Evolutionary conservation across 2,888 invertebrate species (phyloP).

Genomic region (Drosophila rellima): DNA sequence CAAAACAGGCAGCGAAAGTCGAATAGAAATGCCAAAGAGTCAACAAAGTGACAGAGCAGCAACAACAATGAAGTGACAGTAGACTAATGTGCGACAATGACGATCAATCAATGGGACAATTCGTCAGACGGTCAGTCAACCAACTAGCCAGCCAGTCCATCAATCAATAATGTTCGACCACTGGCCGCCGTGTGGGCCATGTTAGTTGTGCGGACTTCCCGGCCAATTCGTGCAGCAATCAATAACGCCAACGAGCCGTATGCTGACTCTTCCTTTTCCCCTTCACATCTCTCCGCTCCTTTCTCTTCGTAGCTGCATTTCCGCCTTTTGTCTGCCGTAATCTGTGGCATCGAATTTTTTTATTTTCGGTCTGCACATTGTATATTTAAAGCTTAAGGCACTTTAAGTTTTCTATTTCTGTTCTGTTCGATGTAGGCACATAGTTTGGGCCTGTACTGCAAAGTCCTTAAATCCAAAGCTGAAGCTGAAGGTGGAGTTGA

Average conservation of each 20-base stretch:
- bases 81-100: slow-evolving; percentile 48
- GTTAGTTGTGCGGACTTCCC: slow-evolving; percentile 40
- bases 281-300: not conserved
- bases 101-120: slow-evolving; percentile 65
- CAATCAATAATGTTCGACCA: slow-evolving; percentile 60
- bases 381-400: slow-evolving; percentile 28
- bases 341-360: slow-evolving; percentile 9
- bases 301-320: slow-evolving; percentile 3
- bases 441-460: slow-evolving; percentile 21
- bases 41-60: slow-evolving; percentile 26
- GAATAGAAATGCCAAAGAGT: slow-evolving; percentile 7
- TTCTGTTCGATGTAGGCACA: slow-evolving; percentile 18
- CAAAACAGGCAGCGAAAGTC: not conserved
- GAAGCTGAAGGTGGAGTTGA: not conserved
- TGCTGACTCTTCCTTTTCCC: slow-evolving; percentile 12
- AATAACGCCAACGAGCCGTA: slow-evolving; percentile 51
- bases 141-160: slow-evolving; percentile 59
- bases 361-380: slow-evolving; percentile 1
- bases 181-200: slow-evolving; percentile 15
- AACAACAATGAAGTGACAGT: slow-evolving; percentile 31
- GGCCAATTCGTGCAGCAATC: slow-evolving; percentile 56
- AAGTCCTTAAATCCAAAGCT: slow-evolving; percentile 16
- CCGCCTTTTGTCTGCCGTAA: slow-evolving; percentile 19
- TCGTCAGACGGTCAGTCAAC: slow-evolving; percentile 64
- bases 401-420: slow-evolving; percentile 14